Base-by-base conservation (phyloP, 2,113 vertebrate genomes). In the Hylia prasina region DNA sequence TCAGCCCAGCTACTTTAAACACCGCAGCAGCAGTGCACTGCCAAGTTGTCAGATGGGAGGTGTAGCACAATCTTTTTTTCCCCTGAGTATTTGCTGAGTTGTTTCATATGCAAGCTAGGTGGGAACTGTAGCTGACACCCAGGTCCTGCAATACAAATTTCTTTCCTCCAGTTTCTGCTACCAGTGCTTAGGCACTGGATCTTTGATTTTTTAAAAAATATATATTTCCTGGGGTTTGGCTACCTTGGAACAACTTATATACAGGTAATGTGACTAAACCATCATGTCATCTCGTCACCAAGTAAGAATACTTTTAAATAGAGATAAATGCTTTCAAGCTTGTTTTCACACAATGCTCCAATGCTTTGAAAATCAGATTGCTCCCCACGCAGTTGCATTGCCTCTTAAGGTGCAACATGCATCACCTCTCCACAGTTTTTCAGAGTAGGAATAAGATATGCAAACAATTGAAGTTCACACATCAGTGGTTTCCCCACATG, bases 11-110 rank as follows among this genome's bases (percentile, higher is more conserved):
- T n/a, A 1, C 19, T 63, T 90, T 66, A 31, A 66, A 44, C 7
- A 35, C 21, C 0, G 0, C 37, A 44, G n/a, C 57, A 87, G 63
- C 50, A 73, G 27, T 0, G 12, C 2, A 7, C 58, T 77, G 92
- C 51, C 79, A 75, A 44, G 24, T 1, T 10, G 3, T 30, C 69
- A 33, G 31, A 20, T 17, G 39, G 53, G 23, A 89, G 51, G 7
- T 8, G 7, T 3, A 61, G 44, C 1, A 1, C 30, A 9, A 22
- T 33, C 10, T 11, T 50, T 50, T 76, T 27, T 68, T 12, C 27
- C 22, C 4, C n/a, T n/a, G 4, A 70, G 82, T 51, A 56, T 60
- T 76, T 89, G 25, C 57, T 75, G 35, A 51, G 44, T 51, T 82
- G 24, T 77, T 60, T 56, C 68, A 50, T 35, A 9, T 8, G 24